Base-by-base conservation (phyloP, 2,797 vertebrate species). In the Sphenopsis melanotis region DNA sequence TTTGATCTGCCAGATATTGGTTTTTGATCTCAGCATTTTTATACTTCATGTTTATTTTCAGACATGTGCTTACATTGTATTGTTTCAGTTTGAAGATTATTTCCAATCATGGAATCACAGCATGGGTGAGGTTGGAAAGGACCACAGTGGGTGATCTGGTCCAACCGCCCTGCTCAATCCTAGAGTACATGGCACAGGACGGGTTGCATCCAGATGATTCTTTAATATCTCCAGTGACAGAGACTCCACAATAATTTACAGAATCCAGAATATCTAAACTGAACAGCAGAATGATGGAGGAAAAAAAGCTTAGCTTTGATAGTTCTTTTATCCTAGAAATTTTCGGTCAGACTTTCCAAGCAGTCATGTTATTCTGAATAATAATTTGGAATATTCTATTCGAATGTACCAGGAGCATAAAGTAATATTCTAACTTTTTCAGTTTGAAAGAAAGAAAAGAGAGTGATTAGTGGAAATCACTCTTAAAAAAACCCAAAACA, bases 351-450 rank as follows among this genome's bases (percentile, higher is more conserved):
- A 49, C 4, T 76, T 49, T 32, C 15, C 59, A 64, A 70, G 64
- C 7, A 84, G 21, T 30, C 27, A 59, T 10, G 1, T 47, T 50
- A 64, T 18, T 85, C 53, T 3, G 2, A 82, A 63, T n/a, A 69
- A n/a, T 26, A 65, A 50, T 53, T 14, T 56, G 11, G 12, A 77
- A 36, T 57, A 80, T 12, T 59, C 29, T 39, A 74, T 5, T 18
- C 0, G 0, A 64, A 37, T 10, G 6, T 26, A 80, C 6, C 34
- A 59, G 18, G 29, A 63, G 2, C 4, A 11, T 30, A 61, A 87
- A 89, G 9, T 13, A 76, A 80, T 60, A 65, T 14, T 66, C 7
- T 52, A 70, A 55, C 6, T 56, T 89, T 27, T 77, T 30, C 57
- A 32, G 26, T 21, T 36, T 39, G 21, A 42, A 74, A 44, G 20